Evolutionary conservation across 2,888 invertebrate species (phyloP), one percentile per base, ranked within the genome.

Genomic region (Protonemura montana): DNA sequence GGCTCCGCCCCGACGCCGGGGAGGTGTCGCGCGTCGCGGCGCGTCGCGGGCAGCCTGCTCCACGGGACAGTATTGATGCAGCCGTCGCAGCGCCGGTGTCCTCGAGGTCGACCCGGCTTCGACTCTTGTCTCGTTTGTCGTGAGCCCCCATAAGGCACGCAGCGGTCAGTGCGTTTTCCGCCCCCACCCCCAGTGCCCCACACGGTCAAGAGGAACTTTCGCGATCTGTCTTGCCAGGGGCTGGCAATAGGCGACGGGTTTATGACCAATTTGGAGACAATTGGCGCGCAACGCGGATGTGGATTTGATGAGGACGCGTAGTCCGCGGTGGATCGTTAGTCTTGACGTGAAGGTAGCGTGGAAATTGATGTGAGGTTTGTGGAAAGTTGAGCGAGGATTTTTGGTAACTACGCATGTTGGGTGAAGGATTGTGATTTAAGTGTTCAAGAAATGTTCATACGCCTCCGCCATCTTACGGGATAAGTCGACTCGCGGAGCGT

Each of bases 61-160:
- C 78, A 78, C 78, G 78, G 78, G 78, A 27, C 78, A 84, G 84
- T 84, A 84, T 84, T 84, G 84, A 84, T 76, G 84, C 42, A 41
- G 82, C 29, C 35, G 35, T 59, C 80, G 85, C 85, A 25, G 42
- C 10, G 86, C 76, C 59, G 41, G 81, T 42, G 82, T 25, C 86
- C 82, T n/a, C 86, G n/a, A n/a, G 21, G 30, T n/a, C 27, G 26
- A 42, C 35, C 7, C 81, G 35, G 26, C 27, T 7, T 82, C 26
- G n/a, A n/a, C n/a, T n/a, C n/a, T n/a, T n/a, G n/a, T 41, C 35
- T 3, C 35, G 35, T 10, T 10, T 35, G 5, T 2, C 13, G 59
- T 21, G 59, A 59, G 59, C 59, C 7, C 16, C 16, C 5, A 41
- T 41, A 10, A 10, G 59, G 16, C 16, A 59, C 59, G 59, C 59